Evolutionary conservation across 53 echinoderm and acorn worm species (phyloP), one percentile per base, ranked within the genome.

Genomic region (Holothuria scabra): DNA sequence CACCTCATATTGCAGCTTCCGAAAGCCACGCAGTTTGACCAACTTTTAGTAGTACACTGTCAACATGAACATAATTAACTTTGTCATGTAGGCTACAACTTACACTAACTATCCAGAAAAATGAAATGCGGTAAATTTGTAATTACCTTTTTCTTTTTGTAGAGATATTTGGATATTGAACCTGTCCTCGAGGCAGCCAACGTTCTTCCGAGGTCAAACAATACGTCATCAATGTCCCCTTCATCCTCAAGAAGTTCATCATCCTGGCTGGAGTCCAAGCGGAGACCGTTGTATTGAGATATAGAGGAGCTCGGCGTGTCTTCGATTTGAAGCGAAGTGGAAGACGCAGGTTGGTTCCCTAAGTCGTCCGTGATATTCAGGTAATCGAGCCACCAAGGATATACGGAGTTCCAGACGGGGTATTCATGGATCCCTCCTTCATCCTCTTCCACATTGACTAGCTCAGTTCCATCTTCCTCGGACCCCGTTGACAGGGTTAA

Each of bases 151-250:
- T 72, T 38, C 46, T 44, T 72, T 18, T 48, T 46, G 44, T 72
- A 35, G 8, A 78, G 12, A 23, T 78, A 78, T 26, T 21, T 56
- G 19, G 78, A 78, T 31, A 78, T 58, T 16, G 57, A 56, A 28
- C 29, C 29, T 56, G 78, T 32, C 30, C 78, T 78, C 57, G 32
- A 26, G 14, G 78, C 78, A 5, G 28, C 78, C 28, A 78, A 31
- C 29, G 78, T 78, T 31, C 78, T 78, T 10, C 78, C 78, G 28
- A 78, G 78, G 9, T 78, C 78, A 14, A 78, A 58, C 14, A 57
- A 55, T 9, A 24, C 57, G 14, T 28, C 12, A 25, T 64, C 64
- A 13, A 29, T 13, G 28, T 57, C 52, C 57, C 32, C 78, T 48
- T 24, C 76, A 3, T 33, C 70, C 34, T 19, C 70, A 9, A 28